Percentiles rank a stretch among this genome's conserved stretches.
These are phyloP conservation scores for Clarias macrocephalus DNA, from an alignment of 2,113 vertebrate genomes.

Conservation along the genomic window DNA sequence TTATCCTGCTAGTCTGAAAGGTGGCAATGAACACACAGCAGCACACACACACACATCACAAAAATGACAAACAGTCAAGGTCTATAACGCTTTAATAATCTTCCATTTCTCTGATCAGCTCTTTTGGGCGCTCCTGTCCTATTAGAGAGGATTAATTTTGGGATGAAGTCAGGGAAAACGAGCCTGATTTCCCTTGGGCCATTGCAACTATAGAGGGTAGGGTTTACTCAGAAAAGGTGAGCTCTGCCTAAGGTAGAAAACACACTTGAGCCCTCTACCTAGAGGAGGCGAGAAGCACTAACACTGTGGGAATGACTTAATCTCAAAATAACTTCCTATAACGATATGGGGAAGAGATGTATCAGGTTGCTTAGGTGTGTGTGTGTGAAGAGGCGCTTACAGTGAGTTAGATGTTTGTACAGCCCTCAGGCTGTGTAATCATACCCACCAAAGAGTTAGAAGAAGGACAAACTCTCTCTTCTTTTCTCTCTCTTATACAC, in stretches of 20 bases:
- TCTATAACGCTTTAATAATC: slow-evolving; percentile 52
- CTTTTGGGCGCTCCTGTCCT: slow-evolving; percentile 35
- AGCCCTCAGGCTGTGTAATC: slow-evolving; percentile 48
- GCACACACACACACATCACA: slow-evolving; percentile 23
- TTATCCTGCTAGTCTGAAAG: slow-evolving; percentile 13
- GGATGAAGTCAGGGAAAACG: slow-evolving; percentile 50
- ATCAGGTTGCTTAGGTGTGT: slow-evolving; percentile 43
- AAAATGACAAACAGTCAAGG: slow-evolving; percentile 39
- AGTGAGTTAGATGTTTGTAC: slow-evolving; percentile 26
- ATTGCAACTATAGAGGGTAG: slow-evolving; percentile 21
- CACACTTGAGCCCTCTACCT: slow-evolving; percentile 36
- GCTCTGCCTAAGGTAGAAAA: slow-evolving; percentile 42
- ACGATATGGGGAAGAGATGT: slow-evolving; percentile 41
- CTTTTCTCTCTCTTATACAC: neutral
- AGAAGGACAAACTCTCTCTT: slow-evolving; percentile 21
- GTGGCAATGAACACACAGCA: slow-evolving; percentile 17
- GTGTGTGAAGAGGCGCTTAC: slow-evolving; percentile 12
- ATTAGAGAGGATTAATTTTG: slow-evolving; percentile 50
- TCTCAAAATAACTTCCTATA: slow-evolving; percentile 46
- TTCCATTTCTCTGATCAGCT: slow-evolving; percentile 40
- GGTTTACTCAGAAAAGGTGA: slow-evolving; percentile 41
- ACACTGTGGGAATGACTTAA: slow-evolving; percentile 43
- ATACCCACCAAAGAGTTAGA: slow-evolving; percentile 36
- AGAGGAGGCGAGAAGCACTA: slow-evolving; percentile 28
- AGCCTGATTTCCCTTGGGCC: slow-evolving; percentile 45